phyloP scores from a whole-genome alignment of 2,888 invertebrate genomes.

The Ametastegia equiseti region DNA sequence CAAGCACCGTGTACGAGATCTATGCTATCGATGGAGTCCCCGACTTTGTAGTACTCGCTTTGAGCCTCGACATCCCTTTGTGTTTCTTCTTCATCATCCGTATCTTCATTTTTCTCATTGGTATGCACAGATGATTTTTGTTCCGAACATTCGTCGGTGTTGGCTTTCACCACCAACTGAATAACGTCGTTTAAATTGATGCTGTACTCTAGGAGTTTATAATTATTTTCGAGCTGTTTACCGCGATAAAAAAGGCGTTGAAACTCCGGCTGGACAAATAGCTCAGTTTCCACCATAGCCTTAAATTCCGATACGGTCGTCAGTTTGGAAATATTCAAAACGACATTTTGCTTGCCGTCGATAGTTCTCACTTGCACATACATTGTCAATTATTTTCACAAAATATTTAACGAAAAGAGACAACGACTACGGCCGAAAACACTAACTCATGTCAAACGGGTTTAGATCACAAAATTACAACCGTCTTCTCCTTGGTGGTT shows the following conservation, averaged over 20 bases:
- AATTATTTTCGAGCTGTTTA: constrained; percentile 86
- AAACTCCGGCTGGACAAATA: constrained; percentile 77
- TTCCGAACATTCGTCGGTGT: neutral
- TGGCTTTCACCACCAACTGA: constrained; percentile 80
- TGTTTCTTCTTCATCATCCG: neutral
- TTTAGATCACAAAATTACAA: neutral
- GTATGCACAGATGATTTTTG: neutral
- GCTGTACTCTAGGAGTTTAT: constrained; percentile 86
- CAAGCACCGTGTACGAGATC: constrained; percentile 83
- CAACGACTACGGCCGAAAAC: neutral
- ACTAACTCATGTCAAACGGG: neutral
- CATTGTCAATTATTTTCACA: constrained; percentile 75
- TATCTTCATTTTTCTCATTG: neutral
- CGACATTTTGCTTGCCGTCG: constrained; percentile 79
- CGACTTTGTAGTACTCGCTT: constrained; percentile 78
- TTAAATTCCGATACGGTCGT: constrained; percentile 83
- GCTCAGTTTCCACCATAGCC: constrained; percentile 76
- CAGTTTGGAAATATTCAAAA: constrained; percentile 83
- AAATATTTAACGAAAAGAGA: neutral
- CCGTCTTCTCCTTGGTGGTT: too few species aligned
- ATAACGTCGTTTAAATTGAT: constrained; percentile 88
- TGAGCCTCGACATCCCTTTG: constrained; percentile 73
- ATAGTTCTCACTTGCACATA: constrained; percentile 83
- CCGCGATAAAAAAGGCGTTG: constrained; percentile 84
- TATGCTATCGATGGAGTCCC: constrained; percentile 83